phyloP scores from a whole-genome alignment of 92 coral and sea anemone species.

The Umimayanthus kanabou region DNA sequence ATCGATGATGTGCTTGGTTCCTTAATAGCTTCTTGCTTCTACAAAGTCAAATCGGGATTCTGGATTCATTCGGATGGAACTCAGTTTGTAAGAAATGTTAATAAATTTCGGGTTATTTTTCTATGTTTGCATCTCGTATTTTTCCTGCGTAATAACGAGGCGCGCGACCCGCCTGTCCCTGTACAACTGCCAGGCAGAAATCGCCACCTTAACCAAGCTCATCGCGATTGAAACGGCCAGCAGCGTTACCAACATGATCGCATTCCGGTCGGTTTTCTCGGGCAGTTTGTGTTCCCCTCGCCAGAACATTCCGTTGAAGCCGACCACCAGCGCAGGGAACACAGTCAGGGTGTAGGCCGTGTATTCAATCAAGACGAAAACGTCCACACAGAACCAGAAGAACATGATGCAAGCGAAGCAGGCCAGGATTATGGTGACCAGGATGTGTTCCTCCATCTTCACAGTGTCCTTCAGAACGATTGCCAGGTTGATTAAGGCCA shows the following conservation, averaged over 20 bases:
- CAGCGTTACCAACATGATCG: constrained; percentile 66
- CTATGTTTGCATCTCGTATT: constrained; percentile 49
- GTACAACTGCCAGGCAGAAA: constrained; percentile 66
- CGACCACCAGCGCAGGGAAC: constrained; percentile 76
- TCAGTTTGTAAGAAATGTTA: background rate
- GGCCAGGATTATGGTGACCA: constrained; percentile 70
- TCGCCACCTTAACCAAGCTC: constrained; percentile 60
- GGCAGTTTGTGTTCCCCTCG: constrained; percentile 52
- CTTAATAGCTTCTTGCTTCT: constrained; percentile 1
- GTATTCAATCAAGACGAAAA: constrained; percentile 65
- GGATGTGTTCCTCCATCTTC: constrained; percentile 68
- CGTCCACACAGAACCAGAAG: constrained; percentile 85
- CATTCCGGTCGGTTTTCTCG: constrained; percentile 61
- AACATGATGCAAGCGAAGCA: constrained; percentile 65
- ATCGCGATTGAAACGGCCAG: constrained; percentile 69
- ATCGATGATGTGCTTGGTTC: background rate
- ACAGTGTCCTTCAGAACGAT: constrained; percentile 72
- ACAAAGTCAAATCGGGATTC: background rate
- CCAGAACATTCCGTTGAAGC: constrained; percentile 72
- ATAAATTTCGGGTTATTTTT: background rate
- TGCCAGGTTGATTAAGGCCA: constrained; percentile 65
- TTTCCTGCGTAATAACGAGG: constrained; percentile 46
- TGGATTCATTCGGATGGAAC: background rate
- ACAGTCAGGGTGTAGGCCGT: constrained; percentile 76
- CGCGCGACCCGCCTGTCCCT: constrained; percentile 52